Conservation (phyloP, 2,797 vertebrate species). For the Decapterus maruadsi region DNA sequence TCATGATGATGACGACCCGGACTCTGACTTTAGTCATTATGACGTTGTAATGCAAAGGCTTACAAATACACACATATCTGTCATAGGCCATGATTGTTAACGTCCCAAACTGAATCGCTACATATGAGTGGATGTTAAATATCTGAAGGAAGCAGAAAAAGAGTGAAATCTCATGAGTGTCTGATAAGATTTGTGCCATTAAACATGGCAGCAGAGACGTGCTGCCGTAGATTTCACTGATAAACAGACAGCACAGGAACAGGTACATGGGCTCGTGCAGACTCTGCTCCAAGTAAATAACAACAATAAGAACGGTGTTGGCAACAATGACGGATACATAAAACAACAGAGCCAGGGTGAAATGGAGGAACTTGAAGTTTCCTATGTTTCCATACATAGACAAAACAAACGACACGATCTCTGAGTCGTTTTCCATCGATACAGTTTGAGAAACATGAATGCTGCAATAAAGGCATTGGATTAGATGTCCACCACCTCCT, state of each 20-base stretch:
- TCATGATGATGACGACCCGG: conserved; percentile 17
- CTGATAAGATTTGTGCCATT: conserved; percentile 43
- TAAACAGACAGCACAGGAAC: conserved; percentile 43
- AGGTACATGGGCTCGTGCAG: conserved; percentile 66
- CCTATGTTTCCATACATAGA: conserved; percentile 19
- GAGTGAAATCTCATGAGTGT: conserved; percentile 45
- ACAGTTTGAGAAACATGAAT: no score
- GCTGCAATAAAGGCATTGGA: no score
- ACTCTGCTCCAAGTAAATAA: conserved; percentile 50
- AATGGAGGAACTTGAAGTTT: conserved; percentile 1
- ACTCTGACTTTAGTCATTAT: conserved; percentile 43
- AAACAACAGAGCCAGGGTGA: conserved; percentile 10
- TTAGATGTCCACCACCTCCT: no score
- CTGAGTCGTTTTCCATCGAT: conserved; percentile 54
- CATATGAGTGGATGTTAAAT: conserved; percentile 63
- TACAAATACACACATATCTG: conserved; percentile 57
- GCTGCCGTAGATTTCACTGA: conserved; percentile 66
- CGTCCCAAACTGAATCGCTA: conserved; percentile 57
- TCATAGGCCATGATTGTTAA: conserved; percentile 68
- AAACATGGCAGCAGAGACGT: conserved; percentile 43
- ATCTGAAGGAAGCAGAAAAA: conserved; percentile 62
- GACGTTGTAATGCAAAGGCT: conserved; percentile 51
- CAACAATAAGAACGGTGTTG: conserved; percentile 25
- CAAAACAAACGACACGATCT: conserved; percentile 51
- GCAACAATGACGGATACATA: conserved; percentile 22